Percentiles rank a stretch among this genome's conserved stretches.
Conservation (phyloP, 2,113 vertebrate species). For the Tetrao urogallus region DNA sequence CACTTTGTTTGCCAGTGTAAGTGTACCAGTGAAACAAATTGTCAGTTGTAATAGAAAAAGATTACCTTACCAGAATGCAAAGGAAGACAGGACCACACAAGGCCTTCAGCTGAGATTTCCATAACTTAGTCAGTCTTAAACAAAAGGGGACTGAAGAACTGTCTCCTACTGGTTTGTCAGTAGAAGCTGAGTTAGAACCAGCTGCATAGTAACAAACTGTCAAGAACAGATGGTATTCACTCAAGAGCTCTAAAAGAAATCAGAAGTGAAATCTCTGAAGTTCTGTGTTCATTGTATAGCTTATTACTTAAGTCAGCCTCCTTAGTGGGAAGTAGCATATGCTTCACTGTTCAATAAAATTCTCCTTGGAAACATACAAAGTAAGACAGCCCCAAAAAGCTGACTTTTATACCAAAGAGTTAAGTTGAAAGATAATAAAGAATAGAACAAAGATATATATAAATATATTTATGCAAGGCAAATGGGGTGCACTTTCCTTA, state of each 20-base stretch:
- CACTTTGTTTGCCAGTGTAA: not conserved
- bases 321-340: not conserved
- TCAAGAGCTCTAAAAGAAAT: constrained; percentile 18
- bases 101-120: not conserved
- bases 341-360: not conserved
- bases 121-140: not conserved
- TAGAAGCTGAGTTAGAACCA: constrained; percentile 15
- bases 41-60: not conserved
- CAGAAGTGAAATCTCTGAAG: constrained; percentile 45
- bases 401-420: not conserved
- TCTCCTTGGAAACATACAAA: not conserved
- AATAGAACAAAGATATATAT: not conserved
- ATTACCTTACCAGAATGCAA: not conserved
- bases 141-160: not conserved
- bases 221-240: constrained; percentile 10
- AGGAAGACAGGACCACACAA: not conserved
- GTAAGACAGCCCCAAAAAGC: not conserved
- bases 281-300: not conserved
- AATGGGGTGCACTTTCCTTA: not conserved
- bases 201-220: constrained; percentile 4
- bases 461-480: not conserved
- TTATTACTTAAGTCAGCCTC: constrained; percentile 1
- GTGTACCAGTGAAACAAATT: not conserved
- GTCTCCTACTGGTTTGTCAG: not conserved
- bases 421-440: not conserved